Base-by-base conservation (phyloP, 2,888 invertebrate genomes). In the Julus scanicus region DNA sequence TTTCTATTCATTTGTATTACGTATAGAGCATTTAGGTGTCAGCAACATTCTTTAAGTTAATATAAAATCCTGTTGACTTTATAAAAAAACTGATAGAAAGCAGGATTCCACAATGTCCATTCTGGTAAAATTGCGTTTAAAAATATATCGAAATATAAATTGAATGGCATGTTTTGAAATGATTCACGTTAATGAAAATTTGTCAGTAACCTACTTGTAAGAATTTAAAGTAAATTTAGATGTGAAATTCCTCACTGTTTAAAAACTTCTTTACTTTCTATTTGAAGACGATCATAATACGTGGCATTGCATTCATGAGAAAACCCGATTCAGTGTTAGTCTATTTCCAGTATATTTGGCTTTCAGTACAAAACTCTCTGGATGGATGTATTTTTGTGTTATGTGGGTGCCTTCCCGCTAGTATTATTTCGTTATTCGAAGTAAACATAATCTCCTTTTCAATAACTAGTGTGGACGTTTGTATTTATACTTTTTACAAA, bases 331-430 rank as follows among this genome's bases (percentile, higher is more conserved):
- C 71, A 9, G 9, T 13, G 0, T 71, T 6, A 2, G 11, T 71
- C 71, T 71, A 71, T 71, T 71, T 71, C 29, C 20, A 11, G 71
- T 11, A 71, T 71, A 29, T 11, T 11, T 2, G 71, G 71, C 63
- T 63, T 63, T 63, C 5, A 20, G 20, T 63, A 71, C 29, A 71
- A 71, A 71, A 71, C 29, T 29, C 63, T 20, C 71, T 71, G 20
- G n/a, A 71, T 71, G 71, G 71, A 71, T 71, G 29, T 71, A 71
- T 71, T 71, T 71, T 71, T 29, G 29, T 11, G 71, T 29, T 71
- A 71, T 29, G 71, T 71, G 71, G 71, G 71, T 71, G 71, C 29
- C 29, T 11, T 71, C 29, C 71, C 29, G 71, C 71, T 71, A 20
- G 71, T 71, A 71, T 71, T 29, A 71, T 71, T 71, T 29, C n/a